Conservation (phyloP, 2,797 vertebrate species). For the Aldrovandia affinis region DNA sequence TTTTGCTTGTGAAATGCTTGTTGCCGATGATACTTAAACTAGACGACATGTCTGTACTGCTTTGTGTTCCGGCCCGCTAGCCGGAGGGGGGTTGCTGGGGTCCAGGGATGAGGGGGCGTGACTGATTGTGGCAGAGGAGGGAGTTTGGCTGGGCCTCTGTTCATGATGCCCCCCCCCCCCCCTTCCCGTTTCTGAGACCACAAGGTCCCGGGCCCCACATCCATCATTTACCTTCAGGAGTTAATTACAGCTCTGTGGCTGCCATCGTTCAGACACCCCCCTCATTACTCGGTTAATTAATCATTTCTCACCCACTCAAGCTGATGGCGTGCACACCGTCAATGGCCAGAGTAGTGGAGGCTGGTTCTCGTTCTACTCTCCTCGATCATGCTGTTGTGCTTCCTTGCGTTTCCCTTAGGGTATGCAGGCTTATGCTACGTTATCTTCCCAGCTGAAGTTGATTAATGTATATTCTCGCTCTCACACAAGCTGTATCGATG, state of each 20-base stretch:
- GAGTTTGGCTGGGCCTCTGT: background rate
- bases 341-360: background rate
- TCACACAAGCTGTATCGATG: background rate
- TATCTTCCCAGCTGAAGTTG: background rate
- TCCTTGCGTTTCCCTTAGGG: background rate
- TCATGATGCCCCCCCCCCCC: too few species aligned
- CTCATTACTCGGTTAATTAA: slow-evolving; percentile 14
- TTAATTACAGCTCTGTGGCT: slow-evolving; percentile 20
- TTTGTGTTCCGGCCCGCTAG: background rate
- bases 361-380: background rate
- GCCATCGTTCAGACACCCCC: background rate
- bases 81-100: slow-evolving; percentile 2
- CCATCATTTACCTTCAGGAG: slow-evolving; percentile 25
- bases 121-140: background rate
- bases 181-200: background rate
- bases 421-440: background rate
- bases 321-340: background rate
- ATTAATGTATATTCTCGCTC: background rate
- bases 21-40: background rate
- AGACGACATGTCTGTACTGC: background rate
- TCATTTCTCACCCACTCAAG: background rate
- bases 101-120: background rate
- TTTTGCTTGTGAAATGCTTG: background rate
- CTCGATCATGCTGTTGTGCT: background rate
- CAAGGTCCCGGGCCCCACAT: background rate